A percentile compares a stretch with the other conserved stretches of the same genome.
phyloP scores from a whole-genome alignment of 2,888 invertebrate species.

The Drosophila demipolita region DNA sequence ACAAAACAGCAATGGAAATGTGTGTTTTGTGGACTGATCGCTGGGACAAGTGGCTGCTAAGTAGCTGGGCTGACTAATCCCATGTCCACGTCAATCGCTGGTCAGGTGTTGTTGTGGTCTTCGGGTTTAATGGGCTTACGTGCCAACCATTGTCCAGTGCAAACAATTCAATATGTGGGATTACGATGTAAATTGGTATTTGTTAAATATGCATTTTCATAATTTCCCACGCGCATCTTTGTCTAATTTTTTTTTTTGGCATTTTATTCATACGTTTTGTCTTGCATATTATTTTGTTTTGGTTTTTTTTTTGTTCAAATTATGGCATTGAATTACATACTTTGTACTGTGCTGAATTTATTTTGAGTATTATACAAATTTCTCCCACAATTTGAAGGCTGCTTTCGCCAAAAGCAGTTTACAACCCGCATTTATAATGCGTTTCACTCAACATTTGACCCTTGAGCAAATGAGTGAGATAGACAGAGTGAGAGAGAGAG shows the following conservation, averaged over 20 bases:
- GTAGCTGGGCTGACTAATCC: constrained; percentile 52
- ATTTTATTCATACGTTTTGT: constrained; percentile 28
- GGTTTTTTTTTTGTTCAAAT: constrained; percentile 42
- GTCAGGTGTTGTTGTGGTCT: constrained; percentile 46
- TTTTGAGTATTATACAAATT: constrained; percentile 29
- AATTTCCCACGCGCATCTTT: constrained; percentile 68
- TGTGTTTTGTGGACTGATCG: constrained; percentile 25
- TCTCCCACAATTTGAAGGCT: constrained; percentile 63
- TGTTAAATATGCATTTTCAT: constrained; percentile 43
- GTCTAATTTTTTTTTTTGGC: constrained; percentile 35
- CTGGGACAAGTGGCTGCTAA: constrained; percentile 57
- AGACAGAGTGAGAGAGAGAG: not conserved
- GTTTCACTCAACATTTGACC: constrained; percentile 34
- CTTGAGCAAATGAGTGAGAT: not conserved
- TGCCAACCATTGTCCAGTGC: constrained; percentile 26
- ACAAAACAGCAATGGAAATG: not conserved
- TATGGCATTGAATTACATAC: constrained; percentile 69
- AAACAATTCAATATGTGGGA: constrained; percentile 25
- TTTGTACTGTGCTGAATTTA: not conserved
- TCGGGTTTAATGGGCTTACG: constrained; percentile 49
- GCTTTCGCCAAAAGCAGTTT: constrained; percentile 32
- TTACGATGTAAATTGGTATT: constrained; percentile 39
- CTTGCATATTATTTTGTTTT: constrained; percentile 59
- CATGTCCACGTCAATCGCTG: constrained; percentile 46
- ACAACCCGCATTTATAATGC: constrained; percentile 54